Conservation (phyloP, 92 coral and sea anemone genomes). For the Parazoanthus swiftii region DNA sequence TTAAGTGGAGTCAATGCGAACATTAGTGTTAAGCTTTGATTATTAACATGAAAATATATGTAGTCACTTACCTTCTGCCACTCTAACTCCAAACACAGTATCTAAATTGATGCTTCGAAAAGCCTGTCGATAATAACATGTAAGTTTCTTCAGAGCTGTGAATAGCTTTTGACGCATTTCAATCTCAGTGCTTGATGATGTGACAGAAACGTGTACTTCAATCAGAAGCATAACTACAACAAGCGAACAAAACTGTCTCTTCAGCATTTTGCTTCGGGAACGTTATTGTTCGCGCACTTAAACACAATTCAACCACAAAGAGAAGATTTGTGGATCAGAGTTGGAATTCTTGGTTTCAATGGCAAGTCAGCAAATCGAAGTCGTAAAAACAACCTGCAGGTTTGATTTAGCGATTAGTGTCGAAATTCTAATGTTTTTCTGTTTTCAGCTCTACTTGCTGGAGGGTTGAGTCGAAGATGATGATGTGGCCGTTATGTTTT, state of each 20-base stretch:
- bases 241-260: constrained; percentile 4
- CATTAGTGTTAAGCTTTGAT: background rate
- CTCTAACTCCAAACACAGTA: constrained; percentile 69
- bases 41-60: background rate
- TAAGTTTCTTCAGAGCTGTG: constrained; percentile 47
- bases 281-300: background rate
- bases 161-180: background rate
- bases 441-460: background rate
- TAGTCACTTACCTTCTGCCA: constrained; percentile 70
- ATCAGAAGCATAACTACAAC: background rate
- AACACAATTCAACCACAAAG: background rate
- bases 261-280: constrained; percentile 5
- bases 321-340: background rate
- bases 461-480: background rate
- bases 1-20: background rate
- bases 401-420: background rate
- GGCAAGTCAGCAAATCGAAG: background rate
- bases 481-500: background rate
- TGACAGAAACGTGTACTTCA: background rate
- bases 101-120: constrained; percentile 68
- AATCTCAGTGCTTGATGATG: background rate
- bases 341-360: background rate
- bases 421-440: background rate
- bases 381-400: background rate
- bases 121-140: constrained; percentile 56